A percentile compares a stretch with the other conserved stretches of the same genome.
These are phyloP conservation scores for Mastomys natalensis DNA, from an alignment of 2,113 vertebrate species.

Conservation along the genomic window DNA sequence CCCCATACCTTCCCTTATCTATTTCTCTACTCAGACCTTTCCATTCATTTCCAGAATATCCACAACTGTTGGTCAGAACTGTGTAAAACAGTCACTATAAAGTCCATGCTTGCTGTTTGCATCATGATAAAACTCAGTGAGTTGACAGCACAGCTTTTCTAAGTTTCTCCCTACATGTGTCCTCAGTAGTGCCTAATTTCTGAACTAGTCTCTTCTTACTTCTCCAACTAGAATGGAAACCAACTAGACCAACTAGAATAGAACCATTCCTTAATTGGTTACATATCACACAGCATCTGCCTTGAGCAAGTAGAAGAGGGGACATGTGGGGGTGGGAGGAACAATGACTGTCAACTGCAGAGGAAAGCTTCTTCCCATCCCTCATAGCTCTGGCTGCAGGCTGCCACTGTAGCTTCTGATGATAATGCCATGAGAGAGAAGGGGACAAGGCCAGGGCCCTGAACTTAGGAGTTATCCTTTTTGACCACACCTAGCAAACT, in stretches of 20 bases:
- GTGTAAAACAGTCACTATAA: neutral
- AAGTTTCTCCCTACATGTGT: neutral
- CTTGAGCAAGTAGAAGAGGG: neutral
- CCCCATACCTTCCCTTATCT: neutral
- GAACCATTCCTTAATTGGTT: neutral
- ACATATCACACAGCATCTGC: neutral
- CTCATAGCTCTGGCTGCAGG: neutral
- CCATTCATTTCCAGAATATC: constrained; percentile 23
- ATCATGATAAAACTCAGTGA: neutral
- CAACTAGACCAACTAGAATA: too few relatives aligned
- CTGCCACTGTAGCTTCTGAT: neutral
- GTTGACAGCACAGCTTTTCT: neutral
- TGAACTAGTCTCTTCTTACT: neutral
- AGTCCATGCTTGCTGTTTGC: neutral
- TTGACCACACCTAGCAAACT: neutral
- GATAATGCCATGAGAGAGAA: neutral
- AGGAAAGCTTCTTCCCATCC: neutral
- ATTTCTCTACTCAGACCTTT: constrained; percentile 18
- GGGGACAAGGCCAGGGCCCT: neutral
- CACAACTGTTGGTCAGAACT: neutral
- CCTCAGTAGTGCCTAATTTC: neutral
- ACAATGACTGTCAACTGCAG: neutral
- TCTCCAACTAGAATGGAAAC: neutral
- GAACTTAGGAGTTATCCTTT: neutral
- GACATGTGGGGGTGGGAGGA: neutral